These are phyloP conservation scores for Symphodus melops DNA, from an alignment of 2,113 vertebrate genomes.

Conservation along the genomic window DNA sequence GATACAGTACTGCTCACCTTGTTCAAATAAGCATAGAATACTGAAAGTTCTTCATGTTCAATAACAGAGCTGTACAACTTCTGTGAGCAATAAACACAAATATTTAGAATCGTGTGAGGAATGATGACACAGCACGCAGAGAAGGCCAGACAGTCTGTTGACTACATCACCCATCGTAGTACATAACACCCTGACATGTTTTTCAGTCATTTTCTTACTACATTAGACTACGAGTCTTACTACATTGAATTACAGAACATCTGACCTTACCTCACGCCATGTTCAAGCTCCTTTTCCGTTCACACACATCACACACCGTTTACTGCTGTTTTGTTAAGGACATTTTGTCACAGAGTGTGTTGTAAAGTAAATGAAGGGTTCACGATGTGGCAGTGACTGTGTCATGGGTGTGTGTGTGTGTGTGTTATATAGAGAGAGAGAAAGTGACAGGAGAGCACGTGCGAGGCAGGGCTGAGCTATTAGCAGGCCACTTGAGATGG, in stretches of 20 bases:
- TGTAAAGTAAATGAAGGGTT: slow-evolving; percentile 69
- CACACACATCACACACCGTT: too few species aligned
- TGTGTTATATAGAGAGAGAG: slow-evolving; percentile 29
- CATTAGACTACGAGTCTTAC: not conserved
- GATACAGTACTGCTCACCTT: too few species aligned
- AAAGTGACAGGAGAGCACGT: slow-evolving; percentile 77
- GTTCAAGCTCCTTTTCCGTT: slow-evolving; percentile 10
- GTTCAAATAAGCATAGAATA: too few species aligned
- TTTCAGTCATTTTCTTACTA: not conserved
- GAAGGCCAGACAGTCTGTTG: slow-evolving; percentile 2
- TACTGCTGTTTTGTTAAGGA: slow-evolving; percentile 35
- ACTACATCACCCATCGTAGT: not conserved
- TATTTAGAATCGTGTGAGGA: not conserved
- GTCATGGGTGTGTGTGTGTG: slow-evolving; percentile 17
- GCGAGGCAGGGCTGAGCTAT: slow-evolving; percentile 82
- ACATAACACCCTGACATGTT: too few species aligned
- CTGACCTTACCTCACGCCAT: slow-evolving; percentile 56
- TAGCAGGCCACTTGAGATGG: slow-evolving; percentile 84
- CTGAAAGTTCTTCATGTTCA: too few species aligned
- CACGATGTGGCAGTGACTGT: slow-evolving; percentile 28
- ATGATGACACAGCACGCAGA: slow-evolving; percentile 7
- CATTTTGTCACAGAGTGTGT: slow-evolving; percentile 53
- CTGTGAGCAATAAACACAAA: not conserved
- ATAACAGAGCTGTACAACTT: too few species aligned
- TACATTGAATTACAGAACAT: slow-evolving; percentile 3